Conservation (phyloP, 2,888 invertebrate genomes). For the Venusia cambrica region DNA sequence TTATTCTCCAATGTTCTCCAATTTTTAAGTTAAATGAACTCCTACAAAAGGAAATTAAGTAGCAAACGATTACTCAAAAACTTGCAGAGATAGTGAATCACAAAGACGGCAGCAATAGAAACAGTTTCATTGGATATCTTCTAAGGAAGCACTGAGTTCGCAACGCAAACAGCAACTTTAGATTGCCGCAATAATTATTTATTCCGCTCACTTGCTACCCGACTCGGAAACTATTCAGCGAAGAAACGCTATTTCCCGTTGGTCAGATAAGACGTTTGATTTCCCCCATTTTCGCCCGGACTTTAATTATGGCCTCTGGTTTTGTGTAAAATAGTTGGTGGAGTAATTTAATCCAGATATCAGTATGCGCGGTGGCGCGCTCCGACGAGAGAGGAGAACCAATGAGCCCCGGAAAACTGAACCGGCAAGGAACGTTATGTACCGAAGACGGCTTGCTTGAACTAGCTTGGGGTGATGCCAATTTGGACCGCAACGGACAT, state of each 20-base stretch:
- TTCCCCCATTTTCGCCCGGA: constrained; percentile 73
- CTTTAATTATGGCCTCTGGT: constrained; percentile 79
- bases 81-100: constrained; percentile 31
- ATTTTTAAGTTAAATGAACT: constrained; percentile 10
- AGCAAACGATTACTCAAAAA: constrained; percentile 25
- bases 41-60: constrained; percentile 21
- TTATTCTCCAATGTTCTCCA: too few species aligned
- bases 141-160: constrained; percentile 45
- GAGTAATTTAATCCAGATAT: constrained; percentile 77
- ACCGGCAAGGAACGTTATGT: constrained; percentile 44
- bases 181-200: constrained; percentile 78
- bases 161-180: constrained; percentile 62
- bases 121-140: constrained; percentile 69
- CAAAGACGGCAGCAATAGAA: constrained; percentile 51
- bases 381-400: constrained; percentile 52
- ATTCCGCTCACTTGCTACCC: constrained; percentile 76
- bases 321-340: constrained; percentile 79
- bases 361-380: constrained; percentile 70
- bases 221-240: constrained; percentile 73
- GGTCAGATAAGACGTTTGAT: constrained; percentile 81
- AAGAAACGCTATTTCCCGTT: constrained; percentile 76
- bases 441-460: constrained; percentile 40
- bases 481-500: constrained; percentile 14
- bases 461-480: constrained; percentile 33
- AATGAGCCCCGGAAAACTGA: constrained; percentile 46